A percentile compares a stretch with the other conserved stretches of the same genome.
phyloP scores from a whole-genome alignment of 2,113 vertebrate species.

The Anoplopoma fimbria region DNA sequence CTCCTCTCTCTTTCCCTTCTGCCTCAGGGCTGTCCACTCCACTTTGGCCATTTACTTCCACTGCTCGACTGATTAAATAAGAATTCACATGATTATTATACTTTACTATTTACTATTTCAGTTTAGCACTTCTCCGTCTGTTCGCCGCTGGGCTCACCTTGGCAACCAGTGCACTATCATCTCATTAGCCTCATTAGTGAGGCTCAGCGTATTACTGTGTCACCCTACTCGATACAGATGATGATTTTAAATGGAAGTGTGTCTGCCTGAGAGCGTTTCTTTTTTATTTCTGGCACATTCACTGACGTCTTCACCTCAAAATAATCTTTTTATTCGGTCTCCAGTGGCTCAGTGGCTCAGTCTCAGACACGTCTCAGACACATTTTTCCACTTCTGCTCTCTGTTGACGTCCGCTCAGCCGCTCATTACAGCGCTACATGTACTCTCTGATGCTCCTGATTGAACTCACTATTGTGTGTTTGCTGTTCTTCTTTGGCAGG shows the following conservation, averaged over 20 bases:
- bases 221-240: conserved; percentile 10
- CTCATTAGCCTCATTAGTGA: conserved; percentile 68
- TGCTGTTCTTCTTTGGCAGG: conserved; percentile 80
- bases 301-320: conserved; percentile 62
- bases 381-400: conserved; percentile 23
- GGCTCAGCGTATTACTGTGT: conserved; percentile 19
- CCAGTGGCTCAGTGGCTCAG: conserved; percentile 39
- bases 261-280: conserved; percentile 54
- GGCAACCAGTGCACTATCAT: conserved; percentile 21
- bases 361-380: conserved; percentile 16
- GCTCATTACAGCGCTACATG: too few relatives aligned
- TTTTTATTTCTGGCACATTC: conserved; percentile 51
- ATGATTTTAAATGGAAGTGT: conserved; percentile 52
- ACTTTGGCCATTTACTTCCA: conserved; percentile 24
- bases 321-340: conserved; percentile 3
- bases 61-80: neutral
- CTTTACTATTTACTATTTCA: conserved; percentile 25
- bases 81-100: neutral
- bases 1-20: conserved; percentile 4
- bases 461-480: conserved; percentile 65
- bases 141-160: conserved; percentile 22
- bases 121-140: conserved; percentile 10
- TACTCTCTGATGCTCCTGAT: neutral
- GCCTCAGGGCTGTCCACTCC: conserved; percentile 19
- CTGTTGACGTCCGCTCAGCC: neutral